These are phyloP conservation scores for Marronus borbonicus DNA, from an alignment of 2,888 invertebrate genomes.

Conservation along the genomic window DNA sequence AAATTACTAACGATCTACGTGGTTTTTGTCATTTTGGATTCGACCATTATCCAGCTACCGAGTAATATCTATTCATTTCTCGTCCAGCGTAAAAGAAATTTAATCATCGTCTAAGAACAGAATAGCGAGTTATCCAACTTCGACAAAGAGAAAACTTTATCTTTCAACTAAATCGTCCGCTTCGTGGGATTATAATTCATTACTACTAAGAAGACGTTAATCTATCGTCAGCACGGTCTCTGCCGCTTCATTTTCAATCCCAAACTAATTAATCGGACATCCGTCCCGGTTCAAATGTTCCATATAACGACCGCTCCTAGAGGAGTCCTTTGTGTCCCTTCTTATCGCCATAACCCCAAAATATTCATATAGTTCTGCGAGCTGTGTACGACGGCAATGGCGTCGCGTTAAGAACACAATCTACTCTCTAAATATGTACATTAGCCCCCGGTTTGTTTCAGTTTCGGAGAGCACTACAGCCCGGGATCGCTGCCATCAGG, in stretches of 20 bases:
- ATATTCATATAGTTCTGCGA: constrained; percentile 41
- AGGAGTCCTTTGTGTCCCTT: constrained; percentile 34
- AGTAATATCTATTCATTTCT: no score
- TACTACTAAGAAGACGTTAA: constrained; percentile 34
- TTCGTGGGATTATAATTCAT: constrained; percentile 35
- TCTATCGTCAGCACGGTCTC: constrained; percentile 24
- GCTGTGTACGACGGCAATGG: constrained; percentile 22
- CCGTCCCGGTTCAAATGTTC: constrained; percentile 36
- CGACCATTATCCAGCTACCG: no score
- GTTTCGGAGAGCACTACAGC: constrained; percentile 17
- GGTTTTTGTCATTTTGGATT: no score
- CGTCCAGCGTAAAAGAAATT: no score
- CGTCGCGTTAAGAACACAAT: constrained; percentile 44
- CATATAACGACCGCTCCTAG: constrained; percentile 15
- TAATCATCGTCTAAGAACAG: no score
- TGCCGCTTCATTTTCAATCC: constrained; percentile 32
- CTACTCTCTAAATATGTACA: constrained; percentile 47
- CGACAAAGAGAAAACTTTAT: constrained; percentile 14
- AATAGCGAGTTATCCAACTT: not conserved
- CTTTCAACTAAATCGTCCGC: constrained; percentile 24
- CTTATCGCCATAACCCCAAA: constrained; percentile 41
- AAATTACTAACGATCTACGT: no score
- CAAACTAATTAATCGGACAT: constrained; percentile 47
- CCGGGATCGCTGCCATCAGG: constrained; percentile 14
- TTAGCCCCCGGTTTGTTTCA: constrained; percentile 39